phyloP scores from a whole-genome alignment of 2,797 vertebrate genomes.

The Limosa lapponica region DNA sequence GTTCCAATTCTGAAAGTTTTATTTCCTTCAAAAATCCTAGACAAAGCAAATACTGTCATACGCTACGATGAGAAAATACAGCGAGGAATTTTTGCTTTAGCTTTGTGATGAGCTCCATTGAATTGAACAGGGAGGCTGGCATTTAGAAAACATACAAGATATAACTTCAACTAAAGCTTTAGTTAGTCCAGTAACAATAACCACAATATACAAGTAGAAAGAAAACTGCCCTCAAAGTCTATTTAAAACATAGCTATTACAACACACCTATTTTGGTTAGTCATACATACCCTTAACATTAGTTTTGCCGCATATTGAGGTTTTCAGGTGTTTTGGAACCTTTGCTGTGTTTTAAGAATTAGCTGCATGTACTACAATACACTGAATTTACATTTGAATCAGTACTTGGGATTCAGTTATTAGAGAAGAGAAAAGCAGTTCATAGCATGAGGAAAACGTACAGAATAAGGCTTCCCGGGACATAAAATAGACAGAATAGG shows the following conservation, averaged over 20 bases:
- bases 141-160: background rate
- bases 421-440: background rate
- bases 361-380: background rate
- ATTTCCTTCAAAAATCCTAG: background rate
- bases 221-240: background rate
- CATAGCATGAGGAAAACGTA: background rate
- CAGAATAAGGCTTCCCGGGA: background rate
- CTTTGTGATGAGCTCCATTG: background rate
- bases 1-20: background rate
- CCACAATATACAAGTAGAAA: background rate
- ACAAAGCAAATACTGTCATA: background rate
- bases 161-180: background rate
- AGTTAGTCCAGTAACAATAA: background rate
- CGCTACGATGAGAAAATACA: background rate
- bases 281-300: background rate
- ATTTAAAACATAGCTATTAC: background rate
- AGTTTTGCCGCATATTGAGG: background rate
- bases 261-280: background rate
- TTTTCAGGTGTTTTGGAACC: background rate
- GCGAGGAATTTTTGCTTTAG: background rate
- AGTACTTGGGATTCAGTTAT: background rate
- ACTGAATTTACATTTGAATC: background rate
- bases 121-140: background rate
- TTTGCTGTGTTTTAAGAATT: background rate
- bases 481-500: background rate